Evolutionary conservation across 1,140 invertebrate genomes (phyloP), one percentile per base, ranked within the genome.

Genomic region (Chlorops oryzae): DNA sequence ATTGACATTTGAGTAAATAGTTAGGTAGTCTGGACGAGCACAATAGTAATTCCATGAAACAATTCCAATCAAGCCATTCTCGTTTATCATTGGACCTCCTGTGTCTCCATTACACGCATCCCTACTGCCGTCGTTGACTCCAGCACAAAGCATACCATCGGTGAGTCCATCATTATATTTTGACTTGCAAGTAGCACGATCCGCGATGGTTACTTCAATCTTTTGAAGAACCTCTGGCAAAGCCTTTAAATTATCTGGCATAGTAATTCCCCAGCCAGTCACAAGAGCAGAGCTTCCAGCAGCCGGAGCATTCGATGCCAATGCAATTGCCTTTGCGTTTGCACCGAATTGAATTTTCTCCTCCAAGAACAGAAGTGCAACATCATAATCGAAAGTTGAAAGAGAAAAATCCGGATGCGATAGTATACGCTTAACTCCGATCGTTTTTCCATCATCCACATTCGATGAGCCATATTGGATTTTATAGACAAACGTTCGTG

Each of bases 21-120:
- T 77, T 2, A 79, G 77, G 50, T 63, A 66, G 6, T 61, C 63
- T 0, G 72, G 59, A 22, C 64, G 52, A 3, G 64, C 79, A 56
- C 80, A 82, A 18, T 61, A 61, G 37, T 46, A 21, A 9, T 74
- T 76, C 63, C 76, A 78, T 6, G 75, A 77, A 6, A 77, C 75
- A 23, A 78, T 60, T n/a, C 76, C 76, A 35, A 63, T 54, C 24
- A 74, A 55, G 15, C 24, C 15, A 12, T 54, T 57, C 34, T 52
- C 41, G 21, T 55, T 54, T 3, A 59, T 54, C 10, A 68, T 34
- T 22, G 65, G 62, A 1, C 65, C 65, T 34, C 65, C 65, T 32
- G 57, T 59, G 40, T 68, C 65, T 17, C 61, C 70, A 54, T 73
- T 55, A 35, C 53, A 62, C n/a, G 56, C 23, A 47, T 72, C 51